Base-by-base conservation (phyloP, 2,797 vertebrate genomes). In the Emydoidea blandingii region DNA sequence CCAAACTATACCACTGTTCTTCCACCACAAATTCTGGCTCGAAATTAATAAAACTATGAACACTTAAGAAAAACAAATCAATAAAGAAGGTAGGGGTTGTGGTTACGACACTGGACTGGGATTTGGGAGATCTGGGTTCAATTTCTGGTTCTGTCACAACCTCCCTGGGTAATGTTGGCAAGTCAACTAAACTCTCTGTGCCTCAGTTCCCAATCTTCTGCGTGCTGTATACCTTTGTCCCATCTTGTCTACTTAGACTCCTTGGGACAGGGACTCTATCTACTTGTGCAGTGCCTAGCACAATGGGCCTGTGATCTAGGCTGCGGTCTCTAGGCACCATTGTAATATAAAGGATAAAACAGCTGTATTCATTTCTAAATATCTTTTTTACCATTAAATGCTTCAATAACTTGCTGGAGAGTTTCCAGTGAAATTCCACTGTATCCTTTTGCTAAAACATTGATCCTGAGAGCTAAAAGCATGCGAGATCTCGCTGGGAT, bases 401-500 rank as follows among this genome's bases (percentile, higher is more conserved):
- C 99, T 97, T 99, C 98, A 21, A 99, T 98, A 97, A 99, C 99
- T 97, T 98, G 98, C 68, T 98, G 97, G 76, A 99, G 99, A 1
- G 99, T 99, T 98, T 99, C 99, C 92, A 99, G 97, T 83, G 99
- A 99, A 98, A 99, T 98, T 47, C 99, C 99, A 44, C 99, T 99
- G 98, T 99, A 93, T 50, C 99, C 99, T 98, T 99, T 99, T 87
- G 99, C 99, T 94, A 99, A 98, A 91, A 99, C 98, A 82, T 99
- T 99, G 98, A 99, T 99, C 97, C 99, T 99, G 94, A 99, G 98
- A 1, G 99, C 99, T 87, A 99, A 98, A 85, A 99, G 98, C 99
- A 99, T 99, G 93, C 99, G 99, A 52, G 99, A 99, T 89, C 99
- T 99, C 95, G 99, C 99, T n/a, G 99, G 99, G 84, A 98, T 99